Conservation (phyloP, 2,888 invertebrate species). For the Aproaerema taeniolella region DNA sequence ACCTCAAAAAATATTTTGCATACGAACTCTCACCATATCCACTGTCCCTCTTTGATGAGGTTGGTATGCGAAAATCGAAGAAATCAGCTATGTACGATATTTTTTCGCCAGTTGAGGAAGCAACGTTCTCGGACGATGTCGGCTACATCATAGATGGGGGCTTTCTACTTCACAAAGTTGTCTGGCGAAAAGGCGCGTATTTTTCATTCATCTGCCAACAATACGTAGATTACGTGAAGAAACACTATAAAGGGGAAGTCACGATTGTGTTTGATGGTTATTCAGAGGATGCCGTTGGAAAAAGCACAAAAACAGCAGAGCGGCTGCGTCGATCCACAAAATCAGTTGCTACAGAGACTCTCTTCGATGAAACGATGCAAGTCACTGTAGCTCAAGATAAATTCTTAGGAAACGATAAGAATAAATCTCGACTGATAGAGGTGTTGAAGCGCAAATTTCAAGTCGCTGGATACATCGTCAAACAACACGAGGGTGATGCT, state of each 20-base stretch:
- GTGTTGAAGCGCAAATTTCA: not conserved
- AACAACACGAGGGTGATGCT: not conserved
- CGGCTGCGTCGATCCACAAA: not conserved
- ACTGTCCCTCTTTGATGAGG: conserved; percentile 8
- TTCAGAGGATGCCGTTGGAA: not conserved
- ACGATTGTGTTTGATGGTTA: not conserved
- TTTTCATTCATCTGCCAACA: not conserved
- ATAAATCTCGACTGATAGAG: not conserved
- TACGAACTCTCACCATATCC: conserved; percentile 11
- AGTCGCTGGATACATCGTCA: not conserved
- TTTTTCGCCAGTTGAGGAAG: not conserved
- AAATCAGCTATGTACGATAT: conserved; percentile 9
- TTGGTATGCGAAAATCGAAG: conserved; percentile 11
- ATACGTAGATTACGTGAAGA: not conserved
- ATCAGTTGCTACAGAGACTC: not conserved
- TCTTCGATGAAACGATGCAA: not conserved
- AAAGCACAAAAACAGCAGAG: not conserved
- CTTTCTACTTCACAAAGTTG: not conserved
- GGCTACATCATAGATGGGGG: not conserved
- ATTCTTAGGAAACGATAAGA: not conserved
- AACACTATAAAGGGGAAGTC: not conserved
- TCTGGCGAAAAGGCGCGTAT: not conserved
- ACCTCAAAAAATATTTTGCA: conserved; percentile 3
- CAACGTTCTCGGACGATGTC: not conserved
- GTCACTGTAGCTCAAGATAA: not conserved